A percentile compares a stretch with the other conserved stretches of the same genome.
Conservation (phyloP, 1,140 invertebrate species). For the Limonius californicus region DNA sequence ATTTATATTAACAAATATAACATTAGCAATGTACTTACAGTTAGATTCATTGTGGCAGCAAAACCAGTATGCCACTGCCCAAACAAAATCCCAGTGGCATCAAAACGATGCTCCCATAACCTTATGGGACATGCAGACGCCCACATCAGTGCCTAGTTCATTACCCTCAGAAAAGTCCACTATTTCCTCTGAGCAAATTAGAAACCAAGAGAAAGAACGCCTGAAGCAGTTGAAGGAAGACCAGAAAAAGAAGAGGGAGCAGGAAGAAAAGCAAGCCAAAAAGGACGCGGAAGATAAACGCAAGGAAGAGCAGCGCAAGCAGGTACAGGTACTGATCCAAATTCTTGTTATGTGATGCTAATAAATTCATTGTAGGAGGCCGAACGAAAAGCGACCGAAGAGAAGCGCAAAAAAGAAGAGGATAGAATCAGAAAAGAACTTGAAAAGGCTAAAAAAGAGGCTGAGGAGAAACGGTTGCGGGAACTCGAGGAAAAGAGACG, state of each 20-base stretch:
- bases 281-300: slow-evolving; percentile 45
- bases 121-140: background rate
- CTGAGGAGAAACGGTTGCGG: slow-evolving; percentile 47
- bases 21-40: slow-evolving; percentile 9
- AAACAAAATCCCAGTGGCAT: slow-evolving; percentile 17
- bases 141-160: background rate
- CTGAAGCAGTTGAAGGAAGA: slow-evolving; percentile 40
- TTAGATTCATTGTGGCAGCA: slow-evolving; percentile 42
- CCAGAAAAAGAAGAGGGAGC: slow-evolving; percentile 29
- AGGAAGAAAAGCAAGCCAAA: slow-evolving; percentile 31
- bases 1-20: background rate
- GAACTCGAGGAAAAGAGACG: slow-evolving; percentile 46
- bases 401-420: slow-evolving; percentile 49
- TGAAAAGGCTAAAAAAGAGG: slow-evolving; percentile 51
- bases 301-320: slow-evolving; percentile 45
- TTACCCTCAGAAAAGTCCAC: slow-evolving; percentile 25
- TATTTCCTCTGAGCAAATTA: slow-evolving; percentile 31
- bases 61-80: slow-evolving; percentile 28
- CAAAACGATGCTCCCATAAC: slow-evolving; percentile 21
- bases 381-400: slow-evolving; percentile 53
- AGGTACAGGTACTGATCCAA: too few species aligned
- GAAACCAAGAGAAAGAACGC: slow-evolving; percentile 36
- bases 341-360: too few species aligned
- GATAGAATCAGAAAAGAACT: slow-evolving; percentile 49
- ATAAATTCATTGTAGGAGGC: slow-evolving; percentile 45